Evolutionary conservation across 2,113 vertebrate species (phyloP), one percentile per base, ranked within the genome.

Genomic region (Hippocampus comes): DNA sequence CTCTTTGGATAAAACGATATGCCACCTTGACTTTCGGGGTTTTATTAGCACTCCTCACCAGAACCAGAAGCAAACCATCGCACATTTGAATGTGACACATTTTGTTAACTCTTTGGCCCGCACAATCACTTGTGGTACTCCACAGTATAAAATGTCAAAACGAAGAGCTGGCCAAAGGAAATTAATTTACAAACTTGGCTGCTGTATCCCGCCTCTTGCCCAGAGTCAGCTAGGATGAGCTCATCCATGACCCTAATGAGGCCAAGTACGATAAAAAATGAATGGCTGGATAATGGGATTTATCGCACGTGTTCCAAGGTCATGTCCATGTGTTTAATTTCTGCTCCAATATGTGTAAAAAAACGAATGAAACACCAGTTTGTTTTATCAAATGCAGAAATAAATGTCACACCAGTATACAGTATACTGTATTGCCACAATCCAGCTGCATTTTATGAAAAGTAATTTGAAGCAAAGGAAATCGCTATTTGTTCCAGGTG

Each of bases 401-500:
- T 51, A 4, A 38, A 38, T 38, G 34, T 38, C 34, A 38, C 34
- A 5, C 8, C 18, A 21, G 18, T 51, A 51, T 51, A 8, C 18
- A 21, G 18, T 51, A 51, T 51, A 8, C 49, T 51, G 49, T 51
- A 51, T 53, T 53, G 18, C 18, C 18, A 25, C 12, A 56, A 56
- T 56, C n/a, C 55, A 56, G 11, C n/a, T 10, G 2, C 8, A 20
- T 20, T 53, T 56, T 9, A 56, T 56, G 20, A 23, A 56, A 9
- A 53, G 3, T 23, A 56, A 23, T 56, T 56, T 56, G 21, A 9
- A 56, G 55, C 55, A 56, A 23, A 56, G 9, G 21, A 12, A 56
- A 56, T 55, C 53, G 21, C 49, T 53, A 56, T 21, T 68, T 65
- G 76, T 67, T 84, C 73, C 60, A 42, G 38, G 17, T 65, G 71